Conservation (phyloP, 2,888 invertebrate genomes). For the Catocala sponsa region DNA sequence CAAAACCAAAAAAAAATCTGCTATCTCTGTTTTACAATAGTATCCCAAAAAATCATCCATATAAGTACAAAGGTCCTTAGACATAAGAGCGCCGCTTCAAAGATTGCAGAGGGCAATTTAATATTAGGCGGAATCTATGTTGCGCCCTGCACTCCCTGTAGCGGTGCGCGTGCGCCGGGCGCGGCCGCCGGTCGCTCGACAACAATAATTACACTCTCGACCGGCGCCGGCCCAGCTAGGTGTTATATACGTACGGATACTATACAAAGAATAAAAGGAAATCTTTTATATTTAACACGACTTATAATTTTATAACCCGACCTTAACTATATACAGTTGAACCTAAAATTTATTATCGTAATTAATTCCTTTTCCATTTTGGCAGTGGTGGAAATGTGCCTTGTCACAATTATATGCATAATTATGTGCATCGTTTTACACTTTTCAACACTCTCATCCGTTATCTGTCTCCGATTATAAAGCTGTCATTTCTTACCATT, state of each 20-base stretch:
- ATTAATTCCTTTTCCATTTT: slow-evolving; percentile 73
- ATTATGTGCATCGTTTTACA: slow-evolving; percentile 67
- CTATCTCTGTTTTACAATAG: slow-evolving; percentile 77
- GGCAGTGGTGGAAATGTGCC: slow-evolving; percentile 89
- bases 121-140: slow-evolving; percentile 87
- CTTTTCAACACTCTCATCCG: slow-evolving; percentile 60
- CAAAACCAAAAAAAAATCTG: slow-evolving; percentile 84
- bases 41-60: slow-evolving; percentile 79
- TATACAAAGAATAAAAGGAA: slow-evolving; percentile 81
- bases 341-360: slow-evolving; percentile 64
- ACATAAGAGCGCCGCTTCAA: slow-evolving; percentile 77
- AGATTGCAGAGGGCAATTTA: slow-evolving; percentile 84
- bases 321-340: slow-evolving; percentile 83
- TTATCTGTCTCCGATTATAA: slow-evolving; percentile 80
- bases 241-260: slow-evolving; percentile 81
- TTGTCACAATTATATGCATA: slow-evolving; percentile 73
- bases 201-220: slow-evolving; percentile 53
- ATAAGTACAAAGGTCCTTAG: slow-evolving; percentile 81
- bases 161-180: slow-evolving; percentile 65
- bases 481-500: slow-evolving; percentile 84
- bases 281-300: slow-evolving; percentile 85
- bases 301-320: slow-evolving; percentile 77
- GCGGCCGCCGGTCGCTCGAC: slow-evolving; percentile 50
- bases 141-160: slow-evolving; percentile 83
- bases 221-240: slow-evolving; percentile 62